Evolutionary conservation across 1,140 invertebrate genomes (phyloP).

Genomic region (Bombus impatiens): DNA sequence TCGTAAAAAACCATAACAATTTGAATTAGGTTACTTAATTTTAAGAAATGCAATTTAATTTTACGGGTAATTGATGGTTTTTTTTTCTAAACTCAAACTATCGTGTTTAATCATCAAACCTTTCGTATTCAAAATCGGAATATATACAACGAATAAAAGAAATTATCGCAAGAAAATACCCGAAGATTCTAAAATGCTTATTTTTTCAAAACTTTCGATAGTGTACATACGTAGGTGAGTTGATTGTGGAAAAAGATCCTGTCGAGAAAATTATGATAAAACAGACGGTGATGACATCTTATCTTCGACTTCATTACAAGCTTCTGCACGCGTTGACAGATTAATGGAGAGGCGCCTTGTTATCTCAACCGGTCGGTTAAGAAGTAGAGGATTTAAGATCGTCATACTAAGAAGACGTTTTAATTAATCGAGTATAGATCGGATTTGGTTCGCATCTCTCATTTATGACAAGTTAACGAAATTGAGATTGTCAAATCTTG

Average conservation of each 20-base stretch:
- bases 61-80: no score
- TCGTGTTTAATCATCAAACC: neutral
- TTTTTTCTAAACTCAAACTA: neutral
- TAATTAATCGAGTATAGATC: neutral
- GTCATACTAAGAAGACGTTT: conserved; percentile 4
- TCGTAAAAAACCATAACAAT: no score
- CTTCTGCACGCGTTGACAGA: conserved; percentile 8
- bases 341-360: conserved; percentile 15
- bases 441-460: neutral
- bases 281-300: neutral
- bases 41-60: no score
- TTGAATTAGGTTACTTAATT: no score
- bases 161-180: neutral
- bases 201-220: neutral
- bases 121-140: neutral
- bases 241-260: neutral
- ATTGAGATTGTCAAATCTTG: neutral
- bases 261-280: conserved; percentile 7
- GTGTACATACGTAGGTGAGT: neutral
- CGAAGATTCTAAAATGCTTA: no score
- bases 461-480: neutral
- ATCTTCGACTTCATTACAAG: conserved; percentile 16
- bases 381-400: neutral
- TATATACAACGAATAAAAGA: no score
- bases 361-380: neutral